Evolutionary conservation across 2,797 vertebrate species (phyloP), one percentile per base, ranked within the genome.

Genomic region (Leptoclinus maculatus): DNA sequence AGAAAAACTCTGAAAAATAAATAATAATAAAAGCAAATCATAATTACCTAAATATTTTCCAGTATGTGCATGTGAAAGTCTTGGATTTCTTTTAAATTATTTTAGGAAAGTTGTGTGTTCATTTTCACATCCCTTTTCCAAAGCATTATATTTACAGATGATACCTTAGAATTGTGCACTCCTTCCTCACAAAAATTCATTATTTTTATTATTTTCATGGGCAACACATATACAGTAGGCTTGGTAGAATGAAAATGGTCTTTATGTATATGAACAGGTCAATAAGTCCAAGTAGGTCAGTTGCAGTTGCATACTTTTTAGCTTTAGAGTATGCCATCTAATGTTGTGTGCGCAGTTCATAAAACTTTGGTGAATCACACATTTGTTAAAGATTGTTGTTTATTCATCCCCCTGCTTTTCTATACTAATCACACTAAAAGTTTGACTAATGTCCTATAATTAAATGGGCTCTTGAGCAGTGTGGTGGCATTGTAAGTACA

Each of bases 381-480:
- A 38, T 72, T 59, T 49, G 16, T 27, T 53, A 16, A 34, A 27
- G 32, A 73, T 3, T 17, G 2, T 27, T 63, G 1, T 79, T 71
- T 45, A 58, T 63, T 78, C 8, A 51, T 32, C 14, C n/a, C n/a
- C 3, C 17, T 34, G 10, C 13, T 32, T 77, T 65, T 66, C 38
- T 23, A 10, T 47, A 12, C 14, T 58, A 19, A 63, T 77, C 19
- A 66, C 7, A 51, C 10, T 34, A 16, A 45, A 36, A 7, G 19
- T 56, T 51, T 16, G 32, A 68, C 34, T 63, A 66, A 78, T 69
- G 36, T 29, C 53, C 49, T 62, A n/a, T 67, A 66, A 83, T 86
- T 78, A 73, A 80, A 79, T 57, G 43, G 41, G 5, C 39, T 66
- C 71, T 71, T 71, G 17, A 82, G 32, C 57, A 60, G 29, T 62